Evolutionary conservation across 30 jellyfish, hydroid and myxozoan species (phyloP).

Genomic region (Turritopsis rubra): DNA sequence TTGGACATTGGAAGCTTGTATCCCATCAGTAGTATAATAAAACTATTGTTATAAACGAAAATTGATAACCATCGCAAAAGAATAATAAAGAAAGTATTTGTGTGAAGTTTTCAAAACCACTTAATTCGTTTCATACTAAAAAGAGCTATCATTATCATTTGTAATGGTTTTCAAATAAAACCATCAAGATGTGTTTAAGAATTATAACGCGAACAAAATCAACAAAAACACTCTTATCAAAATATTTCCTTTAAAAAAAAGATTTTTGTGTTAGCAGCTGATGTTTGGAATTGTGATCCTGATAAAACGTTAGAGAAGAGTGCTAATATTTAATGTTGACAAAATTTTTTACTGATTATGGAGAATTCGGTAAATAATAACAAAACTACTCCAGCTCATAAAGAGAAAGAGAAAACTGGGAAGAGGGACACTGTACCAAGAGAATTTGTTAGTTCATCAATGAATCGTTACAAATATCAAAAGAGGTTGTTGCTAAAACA

Average conservation of each 20-base stretch:
- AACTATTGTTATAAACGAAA: too few species aligned
- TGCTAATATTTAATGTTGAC: not conserved
- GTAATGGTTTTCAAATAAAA: not conserved
- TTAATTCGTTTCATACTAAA: not conserved
- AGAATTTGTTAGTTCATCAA: conserved; percentile 7
- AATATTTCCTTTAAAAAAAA: not conserved
- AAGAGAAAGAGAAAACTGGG: conserved; percentile 2
- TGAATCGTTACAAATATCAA: not conserved
- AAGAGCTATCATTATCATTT: not conserved
- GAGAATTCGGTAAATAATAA: not conserved
- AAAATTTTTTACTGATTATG: not conserved
- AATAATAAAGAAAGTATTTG: too few species aligned
- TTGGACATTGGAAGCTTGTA: too few species aligned
- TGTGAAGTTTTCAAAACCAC: not conserved
- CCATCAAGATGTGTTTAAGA: not conserved
- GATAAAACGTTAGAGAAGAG: not conserved
- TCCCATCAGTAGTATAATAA: too few species aligned
- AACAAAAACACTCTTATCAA: not conserved
- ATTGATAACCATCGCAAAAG: too few species aligned
- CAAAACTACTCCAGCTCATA: not conserved
- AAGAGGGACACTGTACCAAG: not conserved
- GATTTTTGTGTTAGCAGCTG: not conserved
- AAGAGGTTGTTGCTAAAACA: not conserved
- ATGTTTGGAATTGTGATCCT: not conserved
- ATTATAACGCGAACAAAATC: not conserved